Conservation (phyloP, 2,797 vertebrate genomes). For the Trachurus trachurus region DNA sequence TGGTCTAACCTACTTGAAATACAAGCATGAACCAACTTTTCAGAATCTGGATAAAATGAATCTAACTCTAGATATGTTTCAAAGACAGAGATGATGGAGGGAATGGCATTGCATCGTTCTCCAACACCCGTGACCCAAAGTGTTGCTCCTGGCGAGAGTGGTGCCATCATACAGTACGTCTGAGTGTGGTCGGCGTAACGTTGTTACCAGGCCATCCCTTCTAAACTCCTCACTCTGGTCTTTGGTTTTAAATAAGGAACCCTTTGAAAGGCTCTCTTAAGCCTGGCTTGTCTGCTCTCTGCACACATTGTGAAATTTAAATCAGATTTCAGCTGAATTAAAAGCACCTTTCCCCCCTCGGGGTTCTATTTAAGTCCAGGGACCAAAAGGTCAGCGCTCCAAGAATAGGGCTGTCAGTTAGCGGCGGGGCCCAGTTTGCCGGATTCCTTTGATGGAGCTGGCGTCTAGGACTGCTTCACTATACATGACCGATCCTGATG, state of each 20-base stretch:
- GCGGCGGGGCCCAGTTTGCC: constrained; percentile 59
- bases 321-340: constrained; percentile 70
- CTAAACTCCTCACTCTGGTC: constrained; percentile 14
- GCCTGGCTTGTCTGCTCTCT: constrained; percentile 22
- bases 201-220: neutral
- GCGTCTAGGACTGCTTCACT: constrained; percentile 40
- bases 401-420: constrained; percentile 77
- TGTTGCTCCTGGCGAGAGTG: constrained; percentile 1
- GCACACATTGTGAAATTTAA: constrained; percentile 54
- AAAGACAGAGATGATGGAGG: neutral
- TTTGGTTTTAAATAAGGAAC: constrained; percentile 16
- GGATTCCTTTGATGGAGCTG: constrained; percentile 63
- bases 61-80: too few relatives aligned
- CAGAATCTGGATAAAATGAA: too few relatives aligned
- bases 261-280: constrained; percentile 6
- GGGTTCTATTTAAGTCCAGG: constrained; percentile 69
- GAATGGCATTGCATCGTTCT: constrained; percentile 28
- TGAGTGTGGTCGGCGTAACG: neutral
- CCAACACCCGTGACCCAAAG: constrained; percentile 27
- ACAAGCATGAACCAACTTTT: too few relatives aligned
- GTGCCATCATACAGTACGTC: constrained; percentile 7
- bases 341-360: constrained; percentile 51
- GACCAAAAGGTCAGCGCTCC: constrained; percentile 73
- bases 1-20: too few relatives aligned
- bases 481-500: constrained; percentile 57